Evolutionary conservation across 2,113 vertebrate genomes (phyloP).

Genomic region (Nothoprocta perdicaria): DNA sequence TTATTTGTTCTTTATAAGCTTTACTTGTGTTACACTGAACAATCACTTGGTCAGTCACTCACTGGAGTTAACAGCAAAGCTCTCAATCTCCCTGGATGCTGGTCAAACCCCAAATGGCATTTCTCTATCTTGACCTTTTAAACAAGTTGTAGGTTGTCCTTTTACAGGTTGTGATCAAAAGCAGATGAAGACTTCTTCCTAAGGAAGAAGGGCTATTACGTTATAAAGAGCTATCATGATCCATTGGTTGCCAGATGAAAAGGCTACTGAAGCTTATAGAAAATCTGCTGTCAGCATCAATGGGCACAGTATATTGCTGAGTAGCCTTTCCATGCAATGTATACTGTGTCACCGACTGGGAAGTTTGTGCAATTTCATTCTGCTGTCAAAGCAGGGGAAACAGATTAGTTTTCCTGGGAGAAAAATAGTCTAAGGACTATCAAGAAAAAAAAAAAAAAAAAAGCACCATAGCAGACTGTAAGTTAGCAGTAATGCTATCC

Average conservation of each 20-base stretch:
- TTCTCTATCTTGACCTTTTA: neutral
- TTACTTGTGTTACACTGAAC: neutral
- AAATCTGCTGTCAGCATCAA: neutral
- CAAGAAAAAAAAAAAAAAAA: neutral
- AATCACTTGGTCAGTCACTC: neutral
- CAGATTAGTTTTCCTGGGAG: neutral
- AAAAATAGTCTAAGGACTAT: neutral
- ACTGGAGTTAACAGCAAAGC: neutral
- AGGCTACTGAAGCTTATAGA: neutral
- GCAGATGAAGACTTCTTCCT: neutral
- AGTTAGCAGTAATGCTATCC: neutral
- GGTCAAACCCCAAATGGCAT: neutral
- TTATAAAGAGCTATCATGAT: neutral
- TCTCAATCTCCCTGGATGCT: neutral
- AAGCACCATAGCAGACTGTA: neutral
- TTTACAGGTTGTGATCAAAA: neutral
- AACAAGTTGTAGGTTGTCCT: neutral
- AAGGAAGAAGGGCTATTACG: neutral
- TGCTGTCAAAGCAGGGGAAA: neutral
- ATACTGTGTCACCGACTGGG: neutral
- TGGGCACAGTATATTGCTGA: neutral
- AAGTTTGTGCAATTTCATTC: neutral
- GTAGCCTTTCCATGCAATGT: neutral
- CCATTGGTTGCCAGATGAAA: neutral
- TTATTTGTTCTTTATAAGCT: neutral